A percentile compares a stretch with the other conserved stretches of the same genome.
Conservation (phyloP, 2,888 invertebrate species). For the Macrophya annulata region DNA sequence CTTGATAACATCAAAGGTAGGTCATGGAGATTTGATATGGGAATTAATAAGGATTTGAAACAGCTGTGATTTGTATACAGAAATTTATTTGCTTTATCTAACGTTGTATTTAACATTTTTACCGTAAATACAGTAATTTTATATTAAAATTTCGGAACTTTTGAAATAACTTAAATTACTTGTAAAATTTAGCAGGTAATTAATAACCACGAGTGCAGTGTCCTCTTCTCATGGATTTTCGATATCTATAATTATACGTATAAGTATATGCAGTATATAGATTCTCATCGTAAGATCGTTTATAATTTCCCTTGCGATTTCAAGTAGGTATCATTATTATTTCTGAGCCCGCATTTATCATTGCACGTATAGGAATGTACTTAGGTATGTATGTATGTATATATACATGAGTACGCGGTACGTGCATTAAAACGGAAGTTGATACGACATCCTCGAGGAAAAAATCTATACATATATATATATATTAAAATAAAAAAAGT, state of each 20-base stretch:
- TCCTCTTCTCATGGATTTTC: not conserved
- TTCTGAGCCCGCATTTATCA: not conserved
- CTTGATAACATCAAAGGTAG: not conserved
- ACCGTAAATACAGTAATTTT: not conserved
- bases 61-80: not conserved
- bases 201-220: not conserved
- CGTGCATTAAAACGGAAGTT: slow-evolving; percentile 22
- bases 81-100: not conserved
- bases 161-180: not conserved
- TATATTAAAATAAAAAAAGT: not conserved
- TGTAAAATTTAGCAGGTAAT: not conserved
- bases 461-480: too few species aligned
- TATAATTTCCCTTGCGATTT: not conserved
- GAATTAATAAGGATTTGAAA: not conserved
- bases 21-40: too few species aligned
- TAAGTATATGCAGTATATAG: not conserved
- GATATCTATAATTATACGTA: not conserved
- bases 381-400: not conserved
- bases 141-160: not conserved
- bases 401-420: not conserved
- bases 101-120: not conserved
- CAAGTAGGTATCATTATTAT: slow-evolving; percentile 1
- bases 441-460: slow-evolving; percentile 41
- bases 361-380: not conserved
- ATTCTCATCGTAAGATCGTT: too few species aligned